Evolutionary conservation across 2,888 invertebrate genomes (phyloP), one percentile per base, ranked within the genome.

Genomic region (Julus scandinavius): DNA sequence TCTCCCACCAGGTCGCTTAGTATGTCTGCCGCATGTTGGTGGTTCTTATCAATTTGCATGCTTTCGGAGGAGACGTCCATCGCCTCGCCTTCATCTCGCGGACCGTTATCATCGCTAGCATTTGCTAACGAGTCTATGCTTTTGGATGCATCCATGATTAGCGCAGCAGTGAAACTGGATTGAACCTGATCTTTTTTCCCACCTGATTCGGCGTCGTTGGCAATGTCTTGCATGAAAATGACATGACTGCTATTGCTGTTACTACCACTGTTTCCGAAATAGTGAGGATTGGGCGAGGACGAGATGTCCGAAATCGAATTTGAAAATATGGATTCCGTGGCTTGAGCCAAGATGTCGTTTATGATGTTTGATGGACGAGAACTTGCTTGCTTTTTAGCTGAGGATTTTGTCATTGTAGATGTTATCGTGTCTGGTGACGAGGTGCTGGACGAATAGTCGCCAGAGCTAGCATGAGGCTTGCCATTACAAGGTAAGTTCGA

Each of bases 241-340:
- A 80, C 63, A 40, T 87, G 54, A 13, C 72, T 63, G 85, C 85
- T 85, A 38, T 83, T 85, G 87, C 54, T 87, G 85, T 54, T 85
- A 41, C 40, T 85, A 38, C 41, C 40, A n/a, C 80, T 49, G 89
- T 91, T 91, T 88, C 91, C 91, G 86, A 91, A 91, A 90, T 91
- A 91, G 50, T 91, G 91, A 38, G 91, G 91, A 83, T 88, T 89
- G 40, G 88, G 88, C 2, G 88, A 88, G 13, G 89, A 87, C 17
- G 89, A 89, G 6, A 89, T 63, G 58, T 89, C 89, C 5, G 89
- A 88, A 15, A 88, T 40, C 1, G 89, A 89, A 29, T 63, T 89
- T 40, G 89, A 72, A 87, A 92, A 93, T 63, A 93, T 92, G 0
- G 92, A 92, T 89, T 92, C 92, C 15, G 92, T 92, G 29, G 92